Evolutionary conservation across 2,113 vertebrate species (phyloP), one percentile per base, ranked within the genome.

Genomic region (Hepsetus odoe): DNA sequence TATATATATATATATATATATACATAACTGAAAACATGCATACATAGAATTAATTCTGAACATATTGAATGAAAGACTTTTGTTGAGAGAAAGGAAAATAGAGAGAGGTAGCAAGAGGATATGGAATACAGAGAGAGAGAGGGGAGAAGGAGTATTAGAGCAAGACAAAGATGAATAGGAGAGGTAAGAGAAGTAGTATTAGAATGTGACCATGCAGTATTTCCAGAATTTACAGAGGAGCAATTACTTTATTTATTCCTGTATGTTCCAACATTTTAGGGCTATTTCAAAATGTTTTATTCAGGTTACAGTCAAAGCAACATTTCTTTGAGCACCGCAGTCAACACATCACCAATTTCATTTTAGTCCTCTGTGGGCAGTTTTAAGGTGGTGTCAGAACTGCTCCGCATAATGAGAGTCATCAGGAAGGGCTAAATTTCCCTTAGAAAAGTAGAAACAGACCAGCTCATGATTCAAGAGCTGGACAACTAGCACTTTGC

Each of bases 331-430:
- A 70, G 55, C 32, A 35, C n/a, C 35, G 61, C 67, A 51, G 42
- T 56, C 40, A 26, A 51, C 56, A 42, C 30, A 49, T 72, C 76
- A 72, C 44, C 74, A 44, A 58, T 44, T 58, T 42, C 2, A 1
- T 61, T 40, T 46, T 53, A 67, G 20, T 40, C 22, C 33, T 38
- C 33, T 65, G 12, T 62, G 33, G 59, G 42, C 67, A 64, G 28
- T 78, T 62, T 78, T 71, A 71, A 71, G 20, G 58, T 72, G 38
- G 56, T 40, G 44, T 44, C 68, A 71, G 44, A 72, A 78, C 56
- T 78, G 76, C 32, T 30, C 64, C 30, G 76, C 67, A 71, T 62
- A 71, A 71, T 64, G 44, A 28, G 76, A 64, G 61, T 38, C 61
- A 40, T 40, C 56, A 28, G 61, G 26, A 78, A 78, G 56, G 61